Evolutionary conservation across 2,797 vertebrate species (phyloP).

Genomic region (Pogonophryne albipinna): DNA sequence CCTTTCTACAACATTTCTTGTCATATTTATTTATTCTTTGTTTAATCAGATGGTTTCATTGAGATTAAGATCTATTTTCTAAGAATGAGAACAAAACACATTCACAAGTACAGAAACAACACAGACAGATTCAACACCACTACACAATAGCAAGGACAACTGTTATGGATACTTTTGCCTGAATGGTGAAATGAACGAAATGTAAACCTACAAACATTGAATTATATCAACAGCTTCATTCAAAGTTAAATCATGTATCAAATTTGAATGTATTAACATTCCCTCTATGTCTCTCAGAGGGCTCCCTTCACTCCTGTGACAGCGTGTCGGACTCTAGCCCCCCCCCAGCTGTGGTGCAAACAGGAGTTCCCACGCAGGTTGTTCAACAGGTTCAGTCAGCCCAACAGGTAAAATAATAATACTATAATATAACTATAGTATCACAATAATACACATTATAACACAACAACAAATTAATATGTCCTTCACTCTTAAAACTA

Average conservation of each 20-base stretch:
- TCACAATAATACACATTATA: no score
- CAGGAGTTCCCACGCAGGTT: slow-evolving; percentile 93
- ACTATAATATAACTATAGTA: no score
- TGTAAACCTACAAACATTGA: neutral
- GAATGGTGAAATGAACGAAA: neutral
- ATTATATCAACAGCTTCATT: neutral
- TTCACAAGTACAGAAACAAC: no score
- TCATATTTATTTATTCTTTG: no score
- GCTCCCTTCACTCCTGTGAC: slow-evolving; percentile 92
- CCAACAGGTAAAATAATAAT: slow-evolving; percentile 87
- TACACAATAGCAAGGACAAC: no score
- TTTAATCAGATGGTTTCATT: no score
- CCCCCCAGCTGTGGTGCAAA: slow-evolving; percentile 89
- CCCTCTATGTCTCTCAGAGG: slow-evolving; percentile 80
- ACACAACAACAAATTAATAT: neutral
- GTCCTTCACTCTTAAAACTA: slow-evolving; percentile 18
- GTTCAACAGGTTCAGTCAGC: slow-evolving; percentile 92
- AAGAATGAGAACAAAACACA: no score
- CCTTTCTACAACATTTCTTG: neutral
- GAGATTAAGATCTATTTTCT: no score
- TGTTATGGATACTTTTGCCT: neutral
- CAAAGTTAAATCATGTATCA: slow-evolving; percentile 2
- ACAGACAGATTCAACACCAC: no score
- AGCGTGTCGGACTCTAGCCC: slow-evolving; percentile 91
- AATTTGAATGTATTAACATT: neutral